Evolutionary conservation across 2,888 invertebrate genomes (phyloP).

Genomic region (Eulithis prunata): DNA sequence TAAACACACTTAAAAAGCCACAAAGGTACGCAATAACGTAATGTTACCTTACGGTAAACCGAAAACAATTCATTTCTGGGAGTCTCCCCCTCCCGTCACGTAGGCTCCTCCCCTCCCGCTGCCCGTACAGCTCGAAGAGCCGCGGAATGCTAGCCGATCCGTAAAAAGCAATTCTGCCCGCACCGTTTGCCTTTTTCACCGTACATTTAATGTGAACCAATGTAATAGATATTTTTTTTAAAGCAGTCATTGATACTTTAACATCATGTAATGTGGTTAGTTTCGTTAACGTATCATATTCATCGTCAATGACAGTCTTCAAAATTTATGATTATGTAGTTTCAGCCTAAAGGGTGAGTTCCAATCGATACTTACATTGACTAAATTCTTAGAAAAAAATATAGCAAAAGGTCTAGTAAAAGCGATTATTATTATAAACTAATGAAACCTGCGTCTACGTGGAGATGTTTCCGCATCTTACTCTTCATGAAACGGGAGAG

Average conservation of each 20-base stretch:
- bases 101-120: conserved; percentile 37
- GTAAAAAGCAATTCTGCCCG: conserved; percentile 80
- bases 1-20: conserved; percentile 72
- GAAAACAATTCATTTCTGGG: conserved; percentile 77
- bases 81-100: conserved; percentile 46
- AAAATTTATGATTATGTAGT: no score
- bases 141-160: conserved; percentile 75
- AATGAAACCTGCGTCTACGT: conserved; percentile 12
- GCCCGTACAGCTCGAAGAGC: conserved; percentile 51
- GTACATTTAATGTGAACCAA: conserved; percentile 76
- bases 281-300: not conserved
- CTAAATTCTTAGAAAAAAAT: no score
- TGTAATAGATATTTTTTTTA: conserved; percentile 66
- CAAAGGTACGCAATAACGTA: conserved; percentile 74
- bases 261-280: not conserved
- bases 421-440: not conserved
- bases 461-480: conserved; percentile 41
- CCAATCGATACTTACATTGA: no score
- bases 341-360: no score
- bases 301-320: not conserved
- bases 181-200: conserved; percentile 76
- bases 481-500: conserved; percentile 51
- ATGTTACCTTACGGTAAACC: conserved; percentile 71
- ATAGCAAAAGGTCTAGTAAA: no score
- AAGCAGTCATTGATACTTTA: conserved; percentile 41